phyloP scores from a whole-genome alignment of 2,888 invertebrate species.

The Therioaphis trifolii region DNA sequence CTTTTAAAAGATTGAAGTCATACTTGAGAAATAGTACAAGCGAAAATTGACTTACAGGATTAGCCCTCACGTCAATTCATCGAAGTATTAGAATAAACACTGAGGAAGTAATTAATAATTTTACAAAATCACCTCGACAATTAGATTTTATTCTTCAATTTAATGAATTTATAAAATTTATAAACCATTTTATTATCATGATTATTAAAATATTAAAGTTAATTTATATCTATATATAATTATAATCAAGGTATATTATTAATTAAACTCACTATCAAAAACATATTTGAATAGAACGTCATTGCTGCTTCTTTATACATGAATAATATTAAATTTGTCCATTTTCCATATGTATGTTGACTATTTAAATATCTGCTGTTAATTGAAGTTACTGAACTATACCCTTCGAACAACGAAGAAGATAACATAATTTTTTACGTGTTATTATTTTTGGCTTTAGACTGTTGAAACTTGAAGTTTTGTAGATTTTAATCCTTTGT shows the following conservation, averaged over 20 bases:
- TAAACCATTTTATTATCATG: too few species aligned
- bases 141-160: too few species aligned
- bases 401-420: constrained; percentile 24
- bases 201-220: too few species aligned
- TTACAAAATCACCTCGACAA: too few species aligned
- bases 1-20: too few species aligned
- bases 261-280: constrained; percentile 38
- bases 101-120: too few species aligned
- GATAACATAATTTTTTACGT: neutral
- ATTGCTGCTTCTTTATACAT: constrained; percentile 39
- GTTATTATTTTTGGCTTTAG: neutral
- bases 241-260: neutral
- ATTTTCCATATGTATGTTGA: neutral
- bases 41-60: too few species aligned
- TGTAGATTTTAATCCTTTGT: neutral
- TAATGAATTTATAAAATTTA: too few species aligned
- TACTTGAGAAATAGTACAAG: too few species aligned
- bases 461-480: neutral
- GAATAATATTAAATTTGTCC: constrained; percentile 38
- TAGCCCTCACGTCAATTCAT: too few species aligned
- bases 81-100: too few species aligned
- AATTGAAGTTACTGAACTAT: constrained; percentile 24
- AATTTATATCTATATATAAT: neutral
- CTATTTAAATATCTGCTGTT: constrained; percentile 24
- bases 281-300: constrained; percentile 51